A percentile compares a stretch with the other conserved stretches of the same genome.
These are phyloP conservation scores for Hippolais icterina DNA, from an alignment of 2,113 vertebrate species.

Conservation along the genomic window DNA sequence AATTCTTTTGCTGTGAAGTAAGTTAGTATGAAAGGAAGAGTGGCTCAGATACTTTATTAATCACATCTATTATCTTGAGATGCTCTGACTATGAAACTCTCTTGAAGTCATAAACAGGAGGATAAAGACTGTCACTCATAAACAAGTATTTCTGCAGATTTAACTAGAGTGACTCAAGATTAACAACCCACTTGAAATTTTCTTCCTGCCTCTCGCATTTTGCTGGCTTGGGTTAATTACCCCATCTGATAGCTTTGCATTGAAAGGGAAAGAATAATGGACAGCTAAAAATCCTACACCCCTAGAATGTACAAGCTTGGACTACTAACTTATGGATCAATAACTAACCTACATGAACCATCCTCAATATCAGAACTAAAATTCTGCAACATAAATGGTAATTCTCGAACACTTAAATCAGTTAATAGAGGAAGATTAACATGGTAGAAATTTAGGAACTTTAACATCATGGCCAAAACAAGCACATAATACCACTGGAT, in stretches of 20 bases:
- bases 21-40: not conserved
- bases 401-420: not conserved
- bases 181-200: not conserved
- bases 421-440: not conserved
- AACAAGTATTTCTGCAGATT: not conserved
- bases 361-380: not conserved
- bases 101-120: not conserved
- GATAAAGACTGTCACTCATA: not conserved
- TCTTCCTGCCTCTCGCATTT: not conserved
- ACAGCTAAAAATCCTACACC: not conserved
- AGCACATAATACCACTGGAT: fast-evolving
- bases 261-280: not conserved
- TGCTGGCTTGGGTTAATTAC: not conserved
- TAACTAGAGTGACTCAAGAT: not conserved
- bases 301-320: not conserved
- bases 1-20: not conserved
- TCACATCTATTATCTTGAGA: not conserved
- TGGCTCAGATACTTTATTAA: not conserved
- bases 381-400: not conserved
- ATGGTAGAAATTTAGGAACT: not conserved
- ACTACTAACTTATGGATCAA: not conserved
- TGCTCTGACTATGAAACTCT: not conserved
- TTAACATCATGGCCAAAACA: not conserved
- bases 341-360: not conserved
- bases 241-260: not conserved